phyloP scores from a whole-genome alignment of 1,140 invertebrate genomes.

The Papilio aristodemus region DNA sequence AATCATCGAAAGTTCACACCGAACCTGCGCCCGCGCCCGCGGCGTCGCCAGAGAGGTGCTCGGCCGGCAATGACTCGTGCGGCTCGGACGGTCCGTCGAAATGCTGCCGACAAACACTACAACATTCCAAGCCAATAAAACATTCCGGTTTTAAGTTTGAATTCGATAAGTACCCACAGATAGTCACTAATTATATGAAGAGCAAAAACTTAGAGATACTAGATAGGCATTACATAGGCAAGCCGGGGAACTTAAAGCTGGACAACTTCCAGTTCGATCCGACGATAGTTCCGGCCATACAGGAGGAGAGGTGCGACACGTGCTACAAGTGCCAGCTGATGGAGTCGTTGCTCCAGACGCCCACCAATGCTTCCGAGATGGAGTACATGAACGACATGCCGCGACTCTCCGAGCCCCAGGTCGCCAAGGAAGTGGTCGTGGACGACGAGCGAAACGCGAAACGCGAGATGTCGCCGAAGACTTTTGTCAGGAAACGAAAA shows the following conservation, averaged over 20 bases:
- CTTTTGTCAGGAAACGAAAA: slow-evolving; percentile 67
- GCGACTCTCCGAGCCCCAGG: slow-evolving; percentile 70
- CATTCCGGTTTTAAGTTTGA: slow-evolving; percentile 86
- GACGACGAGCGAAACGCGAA: slow-evolving; percentile 47
- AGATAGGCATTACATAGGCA: slow-evolving; percentile 83
- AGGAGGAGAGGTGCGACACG: slow-evolving; percentile 75
- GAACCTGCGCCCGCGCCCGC: slow-evolving; percentile 48
- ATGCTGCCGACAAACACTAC: slow-evolving; percentile 76
- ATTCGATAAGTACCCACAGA: slow-evolving; percentile 85
- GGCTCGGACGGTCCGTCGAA: slow-evolving; percentile 57
- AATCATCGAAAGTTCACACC: slow-evolving; percentile 57
- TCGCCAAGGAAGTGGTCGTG: slow-evolving; percentile 67
- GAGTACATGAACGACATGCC: slow-evolving; percentile 83
- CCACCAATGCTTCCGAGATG: slow-evolving; percentile 85
- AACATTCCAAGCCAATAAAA: slow-evolving; percentile 82
- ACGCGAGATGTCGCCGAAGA: slow-evolving; percentile 61
- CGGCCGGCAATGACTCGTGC: slow-evolving; percentile 41
- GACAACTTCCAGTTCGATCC: slow-evolving; percentile 78
- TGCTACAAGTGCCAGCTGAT: slow-evolving; percentile 77
- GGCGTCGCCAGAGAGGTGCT: slow-evolving; percentile 40
- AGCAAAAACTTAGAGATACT: slow-evolving; percentile 85
- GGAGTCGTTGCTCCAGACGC: slow-evolving; percentile 82
- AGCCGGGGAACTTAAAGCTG: slow-evolving; percentile 79
- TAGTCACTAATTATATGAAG: slow-evolving; percentile 86
- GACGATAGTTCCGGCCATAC: slow-evolving; percentile 67